These are phyloP conservation scores for Latrodectus geometricus DNA, from an alignment of 1,140 invertebrate species.

Conservation along the genomic window DNA sequence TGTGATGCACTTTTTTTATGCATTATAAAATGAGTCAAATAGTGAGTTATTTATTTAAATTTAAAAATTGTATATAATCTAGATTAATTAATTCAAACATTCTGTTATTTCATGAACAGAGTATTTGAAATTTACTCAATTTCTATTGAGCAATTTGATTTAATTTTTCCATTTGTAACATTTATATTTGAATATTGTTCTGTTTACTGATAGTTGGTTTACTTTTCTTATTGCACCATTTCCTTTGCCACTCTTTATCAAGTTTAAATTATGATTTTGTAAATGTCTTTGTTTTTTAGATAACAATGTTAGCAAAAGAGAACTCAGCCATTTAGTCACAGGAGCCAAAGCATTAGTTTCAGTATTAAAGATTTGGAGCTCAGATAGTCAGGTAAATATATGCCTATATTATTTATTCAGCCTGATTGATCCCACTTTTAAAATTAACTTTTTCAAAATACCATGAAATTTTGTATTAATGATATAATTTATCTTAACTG, in stretches of 20 bases:
- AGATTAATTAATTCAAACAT: too few species aligned
- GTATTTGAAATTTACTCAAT: not conserved
- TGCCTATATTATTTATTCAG: not conserved
- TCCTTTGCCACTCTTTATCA: too few species aligned
- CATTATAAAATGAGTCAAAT: too few species aligned
- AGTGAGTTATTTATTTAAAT: too few species aligned
- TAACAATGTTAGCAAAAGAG: slow-evolving; percentile 57
- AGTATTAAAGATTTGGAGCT: slow-evolving; percentile 59
- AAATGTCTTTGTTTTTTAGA: slow-evolving; percentile 26
- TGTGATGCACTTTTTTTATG: too few species aligned
- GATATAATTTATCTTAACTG: too few species aligned
- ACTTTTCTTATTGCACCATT: too few species aligned
- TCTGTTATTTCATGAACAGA: too few species aligned
- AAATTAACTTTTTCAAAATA: not conserved
- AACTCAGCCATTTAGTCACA: slow-evolving; percentile 38
- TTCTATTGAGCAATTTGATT: not conserved
- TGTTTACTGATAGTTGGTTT: not conserved
- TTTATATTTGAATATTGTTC: not conserved
- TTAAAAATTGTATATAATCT: too few species aligned
- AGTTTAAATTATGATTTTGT: too few species aligned
- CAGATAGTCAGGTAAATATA: slow-evolving; percentile 65
- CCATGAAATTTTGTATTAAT: not conserved
- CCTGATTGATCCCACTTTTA: slow-evolving; percentile 64
- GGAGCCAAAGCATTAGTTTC: slow-evolving; percentile 59
- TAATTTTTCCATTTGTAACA: not conserved